Conservation (phyloP, 2,888 invertebrate species). For the Tipula vernalis region DNA sequence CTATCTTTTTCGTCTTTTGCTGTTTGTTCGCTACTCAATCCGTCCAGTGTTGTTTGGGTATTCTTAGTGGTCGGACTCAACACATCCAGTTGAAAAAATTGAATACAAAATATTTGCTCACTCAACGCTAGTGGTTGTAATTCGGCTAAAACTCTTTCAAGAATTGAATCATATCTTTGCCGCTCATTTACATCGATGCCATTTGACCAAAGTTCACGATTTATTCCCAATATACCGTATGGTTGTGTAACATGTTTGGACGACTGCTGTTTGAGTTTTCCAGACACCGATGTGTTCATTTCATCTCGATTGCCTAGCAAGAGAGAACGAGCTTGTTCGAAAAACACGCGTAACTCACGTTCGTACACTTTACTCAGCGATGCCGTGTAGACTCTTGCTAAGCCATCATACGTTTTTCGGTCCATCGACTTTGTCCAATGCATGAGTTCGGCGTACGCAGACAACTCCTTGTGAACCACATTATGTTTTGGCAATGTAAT, state of each 20-base stretch:
- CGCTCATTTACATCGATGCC: slow-evolving; percentile 48
- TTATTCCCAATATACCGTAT: slow-evolving; percentile 43
- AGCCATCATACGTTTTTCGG: slow-evolving; percentile 63
- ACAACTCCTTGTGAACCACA: slow-evolving; percentile 72
- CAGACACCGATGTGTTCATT: slow-evolving; percentile 28
- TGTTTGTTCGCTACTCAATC: slow-evolving; percentile 24
- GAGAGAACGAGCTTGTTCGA: slow-evolving; percentile 46
- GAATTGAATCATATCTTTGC: slow-evolving; percentile 49
- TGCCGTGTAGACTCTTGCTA: slow-evolving; percentile 70
- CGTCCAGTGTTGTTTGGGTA: slow-evolving; percentile 45
- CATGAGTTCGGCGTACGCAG: slow-evolving; percentile 81
- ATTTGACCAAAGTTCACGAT: slow-evolving; percentile 48
- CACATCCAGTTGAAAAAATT: slow-evolving; percentile 76
- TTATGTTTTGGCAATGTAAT: slow-evolving; percentile 63
- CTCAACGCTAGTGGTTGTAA: slow-evolving; percentile 84
- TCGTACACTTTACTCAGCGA: slow-evolving; percentile 82
- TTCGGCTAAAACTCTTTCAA: slow-evolving; percentile 77
- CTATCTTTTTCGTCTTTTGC: not conserved
- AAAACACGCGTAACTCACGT: slow-evolving; percentile 65
- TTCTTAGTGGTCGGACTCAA: slow-evolving; percentile 42
- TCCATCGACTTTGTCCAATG: slow-evolving; percentile 84
- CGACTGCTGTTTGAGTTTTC: slow-evolving; percentile 33
- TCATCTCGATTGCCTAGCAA: slow-evolving; percentile 21
- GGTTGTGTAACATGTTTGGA: slow-evolving; percentile 27
- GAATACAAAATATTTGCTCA: slow-evolving; percentile 89